Conservation (phyloP, 2,888 invertebrate genomes). For the Erynnis tages region DNA sequence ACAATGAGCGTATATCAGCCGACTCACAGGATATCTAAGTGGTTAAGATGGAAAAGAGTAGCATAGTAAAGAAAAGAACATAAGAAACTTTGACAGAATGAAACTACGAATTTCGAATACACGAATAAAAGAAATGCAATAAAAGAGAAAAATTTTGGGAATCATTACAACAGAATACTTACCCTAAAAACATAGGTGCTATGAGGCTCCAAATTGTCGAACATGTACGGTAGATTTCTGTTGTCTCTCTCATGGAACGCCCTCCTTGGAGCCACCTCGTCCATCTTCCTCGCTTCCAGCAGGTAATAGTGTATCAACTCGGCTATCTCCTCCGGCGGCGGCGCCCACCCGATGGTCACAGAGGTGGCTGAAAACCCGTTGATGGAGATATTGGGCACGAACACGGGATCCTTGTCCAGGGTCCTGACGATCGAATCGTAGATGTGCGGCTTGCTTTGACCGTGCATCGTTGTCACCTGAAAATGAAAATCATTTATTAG, state of each 20-base stretch:
- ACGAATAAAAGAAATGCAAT: too few species aligned
- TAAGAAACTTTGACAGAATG: too few species aligned
- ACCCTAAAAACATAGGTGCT: constrained; percentile 91
- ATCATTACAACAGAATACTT: constrained; percentile 28
- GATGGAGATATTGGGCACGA: constrained; percentile 89
- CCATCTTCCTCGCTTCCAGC: constrained; percentile 83
- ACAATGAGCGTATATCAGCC: too few species aligned
- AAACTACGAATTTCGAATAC: too few species aligned
- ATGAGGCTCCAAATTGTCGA: constrained; percentile 88
- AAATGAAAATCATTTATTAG: too few species aligned
- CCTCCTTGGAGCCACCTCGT: constrained; percentile 75
- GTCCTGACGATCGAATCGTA: constrained; percentile 79
- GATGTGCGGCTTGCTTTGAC: constrained; percentile 77
- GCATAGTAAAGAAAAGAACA: too few species aligned
- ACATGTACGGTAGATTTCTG: constrained; percentile 88
- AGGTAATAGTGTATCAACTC: constrained; percentile 89
- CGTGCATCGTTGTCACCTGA: constrained; percentile 85
- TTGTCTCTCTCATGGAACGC: constrained; percentile 85
- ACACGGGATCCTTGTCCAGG: constrained; percentile 87
- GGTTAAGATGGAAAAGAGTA: too few species aligned
- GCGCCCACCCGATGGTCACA: constrained; percentile 90
- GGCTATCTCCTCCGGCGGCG: constrained; percentile 84
- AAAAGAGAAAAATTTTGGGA: too few species aligned
- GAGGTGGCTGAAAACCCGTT: constrained; percentile 86
- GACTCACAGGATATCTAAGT: too few species aligned